Conservation (phyloP, 92 coral and sea anemone genomes). For the Porites rus region DNA sequence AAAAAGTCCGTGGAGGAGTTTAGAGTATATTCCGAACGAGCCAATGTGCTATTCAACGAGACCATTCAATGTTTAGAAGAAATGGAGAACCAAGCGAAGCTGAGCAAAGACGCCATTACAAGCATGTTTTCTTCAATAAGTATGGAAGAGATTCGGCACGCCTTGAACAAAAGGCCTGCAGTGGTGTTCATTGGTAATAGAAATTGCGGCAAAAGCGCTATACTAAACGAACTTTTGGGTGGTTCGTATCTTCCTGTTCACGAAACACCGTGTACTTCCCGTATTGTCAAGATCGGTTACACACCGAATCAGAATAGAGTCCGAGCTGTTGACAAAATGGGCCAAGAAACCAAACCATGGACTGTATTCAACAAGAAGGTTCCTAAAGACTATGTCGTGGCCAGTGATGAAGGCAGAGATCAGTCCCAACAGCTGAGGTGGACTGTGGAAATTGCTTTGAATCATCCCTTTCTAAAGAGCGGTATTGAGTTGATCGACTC, state of each 20-base stretch:
- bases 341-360: neutral
- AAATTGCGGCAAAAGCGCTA: conserved; percentile 73
- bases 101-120: conserved; percentile 33
- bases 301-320: conserved; percentile 29
- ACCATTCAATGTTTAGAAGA: conserved; percentile 53
- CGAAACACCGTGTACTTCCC: conserved; percentile 69
- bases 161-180: conserved; percentile 42
- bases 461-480: conserved; percentile 60
- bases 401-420: conserved; percentile 39
- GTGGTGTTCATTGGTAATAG: conserved; percentile 68
- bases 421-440: conserved; percentile 1
- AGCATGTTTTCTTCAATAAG: conserved; percentile 31
- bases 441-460: conserved; percentile 54
- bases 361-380: conserved; percentile 5
- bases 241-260: conserved; percentile 53
- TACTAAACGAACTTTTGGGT: conserved; percentile 56
- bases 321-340: conserved; percentile 18
- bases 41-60: conserved; percentile 40
- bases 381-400: conserved; percentile 37
- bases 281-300: conserved; percentile 59
- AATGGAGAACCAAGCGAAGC: conserved; percentile 35
- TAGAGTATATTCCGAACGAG: conserved; percentile 43
- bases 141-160: conserved; percentile 34
- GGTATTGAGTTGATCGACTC: conserved; percentile 72
- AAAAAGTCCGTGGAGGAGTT: conserved; percentile 50